Conservation (phyloP, 2,113 vertebrate species). For the zebrafish (Danio rerio) region GRCz12tu NC_133181.1:7122501-7123000, state of each 20-base stretch:
- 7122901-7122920: slow-evolving; percentile 78
- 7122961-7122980: not conserved
- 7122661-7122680: too few species aligned
- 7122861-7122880: slow-evolving; percentile 80
- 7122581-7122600: too few species aligned
- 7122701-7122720: slow-evolving; percentile 79
- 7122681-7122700: slow-evolving; percentile 81
- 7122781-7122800: slow-evolving; percentile 72
- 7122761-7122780: slow-evolving; percentile 76
- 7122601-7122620: too few species aligned
- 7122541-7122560: too few species aligned
- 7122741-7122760: slow-evolving; percentile 68
- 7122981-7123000: not conserved
- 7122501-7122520: too few species aligned
- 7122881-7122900: slow-evolving; percentile 78
- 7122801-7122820: slow-evolving; percentile 83
- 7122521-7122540: too few species aligned
- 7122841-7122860: slow-evolving; percentile 80
- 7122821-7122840: slow-evolving; percentile 75
- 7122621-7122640: too few species aligned
- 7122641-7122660: too few species aligned
- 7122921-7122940: slow-evolving; percentile 89
- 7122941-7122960: slow-evolving; percentile 81
- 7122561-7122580: too few species aligned
- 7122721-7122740: slow-evolving; percentile 71